Base-by-base conservation (phyloP, 2,113 vertebrate species). In the Leiothrix lutea region DNA sequence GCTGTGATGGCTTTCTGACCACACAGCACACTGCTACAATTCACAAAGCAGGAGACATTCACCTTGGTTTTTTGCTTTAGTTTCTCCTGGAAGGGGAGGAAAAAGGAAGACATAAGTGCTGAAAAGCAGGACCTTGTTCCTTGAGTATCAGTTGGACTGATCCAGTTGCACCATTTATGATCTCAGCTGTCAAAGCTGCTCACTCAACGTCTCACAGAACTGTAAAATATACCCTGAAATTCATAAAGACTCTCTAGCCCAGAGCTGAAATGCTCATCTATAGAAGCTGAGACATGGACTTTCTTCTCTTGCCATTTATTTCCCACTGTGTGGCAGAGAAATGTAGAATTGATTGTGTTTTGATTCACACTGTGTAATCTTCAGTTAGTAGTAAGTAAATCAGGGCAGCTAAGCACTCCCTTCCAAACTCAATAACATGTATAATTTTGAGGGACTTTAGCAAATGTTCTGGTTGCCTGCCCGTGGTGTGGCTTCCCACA, bases 171-270 rank as follows among this genome's bases (percentile, higher is more conserved):
- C 23, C 28, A 12, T 22, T 69, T 48, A 16, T 4, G 11, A 33
- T 40, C 48, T 45, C 13, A 8, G 17, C 31, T 48, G 22, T 25
- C 75, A 66, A 58, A 87, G 23, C 35, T 58, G 17, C 56, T 81
- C 20, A 48, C 42, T 50, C 18, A 44, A 12, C 65, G 35, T 50
- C 57, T 79, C 61, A 60, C 0, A 0, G n/a, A 70, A 36, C 22
- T 29, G 14, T 54, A 71, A 81, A 81, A 74, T 26, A 7, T 61
- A 50, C 20, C 24, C 73, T 62, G 47, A 79, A 51, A 42, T 42
- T 40, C 5, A 81, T 56, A 77, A 83, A 64, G 33, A 24, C 29
- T 69, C 5, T 54, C 57, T 48, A 66, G 26, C n/a, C 25, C 11
- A 19, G 19, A 44, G 8, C 0, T 36, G 33, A 66, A 69, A 74